Base-by-base conservation (phyloP, 2,888 invertebrate genomes). In the Lithodes maja region DNA sequence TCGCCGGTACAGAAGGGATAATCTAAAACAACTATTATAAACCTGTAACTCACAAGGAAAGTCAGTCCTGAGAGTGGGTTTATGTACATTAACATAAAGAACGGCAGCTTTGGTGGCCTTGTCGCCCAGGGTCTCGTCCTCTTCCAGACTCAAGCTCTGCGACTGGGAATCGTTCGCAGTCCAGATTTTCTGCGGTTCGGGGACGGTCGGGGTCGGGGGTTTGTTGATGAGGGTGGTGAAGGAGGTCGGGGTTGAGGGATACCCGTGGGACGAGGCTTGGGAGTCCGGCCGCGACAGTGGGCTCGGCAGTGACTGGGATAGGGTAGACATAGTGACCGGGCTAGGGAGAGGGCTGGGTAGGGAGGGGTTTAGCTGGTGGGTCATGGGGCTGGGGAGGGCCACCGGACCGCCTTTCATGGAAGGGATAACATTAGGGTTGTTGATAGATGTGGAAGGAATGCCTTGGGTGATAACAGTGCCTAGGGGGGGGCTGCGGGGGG, bases 101-200 rank as follows among this genome's bases (percentile, higher is more conserved):
- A 91, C 91, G 68, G 89, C 89, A 69, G 91, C 91, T 77, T 91
- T 91, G 74, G 91, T 91, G 17, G 91, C 91, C 71, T 92, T 89
- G 17, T 83, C 85, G 5, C 92, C 91, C 12, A 91, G 88, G 17
- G 90, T 86, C 71, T 90, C 92, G 77, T 91, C 91, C 78, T 92
- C 92, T 80, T 91, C 91, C 69, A 91, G 61, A 9, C 75, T 91
- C 52, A 91, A 87, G 71, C 90, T 90, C 77, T 90, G 89, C n/a
- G 90, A 90, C 80, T 88, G 90, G 17, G 85, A 85, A 54, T 89
- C 89, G 83, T 79, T 87, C 68, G 71, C 84, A 5, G 89, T 55
- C 89, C 89, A 89, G 5, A 86, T 50, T 61, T 82, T 89, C 82
- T 85, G 89, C 12, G 89, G 85, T 78, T 89, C 86, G 71, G 89